Conservation (phyloP, 2,113 vertebrate genomes). For the Elachura formosa region DNA sequence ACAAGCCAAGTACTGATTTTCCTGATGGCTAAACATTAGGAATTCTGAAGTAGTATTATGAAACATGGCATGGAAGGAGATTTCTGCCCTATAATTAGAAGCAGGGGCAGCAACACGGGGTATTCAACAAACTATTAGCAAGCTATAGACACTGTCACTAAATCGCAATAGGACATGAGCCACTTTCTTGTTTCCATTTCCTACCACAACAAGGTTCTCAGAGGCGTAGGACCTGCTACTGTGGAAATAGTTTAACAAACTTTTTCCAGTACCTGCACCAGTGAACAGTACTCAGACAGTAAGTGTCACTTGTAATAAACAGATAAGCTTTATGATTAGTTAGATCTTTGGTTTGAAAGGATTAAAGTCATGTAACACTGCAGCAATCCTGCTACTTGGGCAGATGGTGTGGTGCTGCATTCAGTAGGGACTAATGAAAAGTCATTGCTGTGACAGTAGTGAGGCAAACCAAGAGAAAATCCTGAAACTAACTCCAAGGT, state of each 20-base stretch:
- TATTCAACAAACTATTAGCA: background rate
- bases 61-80: background rate
- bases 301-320: background rate
- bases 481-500: background rate
- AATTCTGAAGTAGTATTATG: background rate
- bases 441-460: background rate
- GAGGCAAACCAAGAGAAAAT: background rate
- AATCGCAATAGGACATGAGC: background rate
- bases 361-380: background rate
- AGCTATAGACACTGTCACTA: background rate
- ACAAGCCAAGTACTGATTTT: conserved; percentile 17
- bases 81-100: background rate
- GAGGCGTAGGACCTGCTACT: background rate
- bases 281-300: background rate
- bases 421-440: background rate
- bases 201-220: background rate
- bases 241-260: background rate
- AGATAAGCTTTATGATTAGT: background rate
- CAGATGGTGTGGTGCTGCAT: background rate
- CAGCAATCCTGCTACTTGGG: background rate
- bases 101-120: background rate
- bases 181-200: background rate
- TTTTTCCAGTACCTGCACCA: background rate
- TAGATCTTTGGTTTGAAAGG: background rate
- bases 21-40: background rate